Evolutionary conservation across 2,888 invertebrate species (phyloP).

Genomic region (Gastracanthus pulcherrimus): DNA sequence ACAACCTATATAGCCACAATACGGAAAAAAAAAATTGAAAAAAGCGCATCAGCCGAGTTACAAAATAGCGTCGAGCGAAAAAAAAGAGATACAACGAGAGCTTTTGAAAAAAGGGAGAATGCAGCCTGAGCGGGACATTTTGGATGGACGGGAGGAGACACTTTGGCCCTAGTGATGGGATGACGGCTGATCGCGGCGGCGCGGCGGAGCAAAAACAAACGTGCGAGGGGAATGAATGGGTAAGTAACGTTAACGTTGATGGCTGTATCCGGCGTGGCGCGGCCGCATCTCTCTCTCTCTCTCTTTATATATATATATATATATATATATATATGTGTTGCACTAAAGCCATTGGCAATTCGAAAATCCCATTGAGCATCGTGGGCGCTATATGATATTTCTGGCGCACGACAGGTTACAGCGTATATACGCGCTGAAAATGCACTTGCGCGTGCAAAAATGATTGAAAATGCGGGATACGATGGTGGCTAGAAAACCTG

Average conservation of each 20-base stretch:
- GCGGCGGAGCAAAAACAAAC: conserved; percentile 35
- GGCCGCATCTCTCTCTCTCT: conserved; percentile 25
- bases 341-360: conserved; percentile 20
- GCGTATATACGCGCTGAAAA: too few species aligned
- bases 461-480: conserved; percentile 25
- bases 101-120: neutral
- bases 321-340: too few species aligned
- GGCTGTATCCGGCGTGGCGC: conserved; percentile 46
- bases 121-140: conserved; percentile 6
- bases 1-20: too few species aligned
- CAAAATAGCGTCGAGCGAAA: neutral
- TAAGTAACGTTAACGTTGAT: conserved; percentile 40
- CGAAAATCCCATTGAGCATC: conserved; percentile 28
- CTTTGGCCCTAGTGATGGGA: conserved; percentile 23
- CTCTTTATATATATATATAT: too few species aligned
- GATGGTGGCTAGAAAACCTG: too few species aligned
- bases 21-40: neutral
- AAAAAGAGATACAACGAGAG: neutral
- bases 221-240: neutral
- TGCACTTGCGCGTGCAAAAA: neutral
- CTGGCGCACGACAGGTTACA: conserved; percentile 2
- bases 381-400: conserved; percentile 9
- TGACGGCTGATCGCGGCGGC: conserved; percentile 29
- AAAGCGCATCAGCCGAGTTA: neutral
- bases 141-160: neutral